These are phyloP conservation scores for Drosophila biarmipes DNA, from an alignment of 1,140 invertebrate genomes.

Conservation along the genomic window DNA sequence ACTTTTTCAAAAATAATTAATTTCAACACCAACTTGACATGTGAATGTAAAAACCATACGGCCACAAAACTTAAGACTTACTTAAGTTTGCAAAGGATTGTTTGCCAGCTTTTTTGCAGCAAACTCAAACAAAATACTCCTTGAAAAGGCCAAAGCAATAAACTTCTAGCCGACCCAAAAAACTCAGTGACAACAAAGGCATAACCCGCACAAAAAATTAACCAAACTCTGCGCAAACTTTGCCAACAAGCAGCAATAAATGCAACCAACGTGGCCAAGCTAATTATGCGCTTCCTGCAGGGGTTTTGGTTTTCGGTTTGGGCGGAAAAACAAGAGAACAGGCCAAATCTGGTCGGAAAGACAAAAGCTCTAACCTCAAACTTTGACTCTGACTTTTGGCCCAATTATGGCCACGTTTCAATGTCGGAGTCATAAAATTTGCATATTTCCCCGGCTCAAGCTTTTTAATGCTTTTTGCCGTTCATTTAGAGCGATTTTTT, in stretches of 20 bases:
- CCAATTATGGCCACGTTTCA: constrained; percentile 72
- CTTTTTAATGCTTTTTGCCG: constrained; percentile 53
- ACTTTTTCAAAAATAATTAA: too few relatives aligned
- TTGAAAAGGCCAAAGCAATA: constrained; percentile 19
- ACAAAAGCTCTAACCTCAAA: constrained; percentile 51
- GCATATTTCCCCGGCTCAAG: constrained; percentile 59
- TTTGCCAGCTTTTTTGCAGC: background rate
- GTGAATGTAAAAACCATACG: background rate
- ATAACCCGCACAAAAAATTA: constrained; percentile 32
- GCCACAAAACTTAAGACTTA: background rate
- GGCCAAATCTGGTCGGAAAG: constrained; percentile 38
- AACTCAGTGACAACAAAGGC: constrained; percentile 34
- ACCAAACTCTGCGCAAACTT: constrained; percentile 23
- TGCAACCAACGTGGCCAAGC: constrained; percentile 48
- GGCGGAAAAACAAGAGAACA: constrained; percentile 14
- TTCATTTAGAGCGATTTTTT: constrained; percentile 12
- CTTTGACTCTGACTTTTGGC: constrained; percentile 57
- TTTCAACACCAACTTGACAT: background rate
- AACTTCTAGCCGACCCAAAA: constrained; percentile 22
- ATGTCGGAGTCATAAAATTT: constrained; percentile 71
- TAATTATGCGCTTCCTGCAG: constrained; percentile 41
- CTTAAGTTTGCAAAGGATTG: constrained; percentile 4
- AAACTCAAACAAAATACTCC: constrained; percentile 15
- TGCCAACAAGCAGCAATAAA: constrained; percentile 38
- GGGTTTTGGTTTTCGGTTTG: background rate